A percentile compares a stretch with the other conserved stretches of the same genome.
Conservation (phyloP, 1,140 invertebrate species). For the Philotrypesis tridentata region DNA sequence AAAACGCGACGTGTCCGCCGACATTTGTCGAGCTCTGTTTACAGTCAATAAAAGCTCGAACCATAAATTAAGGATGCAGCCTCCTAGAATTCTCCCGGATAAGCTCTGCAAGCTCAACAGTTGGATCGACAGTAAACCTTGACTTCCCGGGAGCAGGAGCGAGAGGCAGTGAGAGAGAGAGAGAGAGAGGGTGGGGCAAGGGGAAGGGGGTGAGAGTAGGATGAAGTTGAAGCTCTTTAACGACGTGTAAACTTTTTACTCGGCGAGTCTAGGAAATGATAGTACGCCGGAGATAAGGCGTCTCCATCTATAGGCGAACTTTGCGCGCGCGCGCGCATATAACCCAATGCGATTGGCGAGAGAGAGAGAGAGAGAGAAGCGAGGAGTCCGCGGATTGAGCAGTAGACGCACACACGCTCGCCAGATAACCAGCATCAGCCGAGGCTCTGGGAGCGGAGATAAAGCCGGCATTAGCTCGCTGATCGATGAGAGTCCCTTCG, state of each 20-base stretch:
- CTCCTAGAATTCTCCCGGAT: not conserved
- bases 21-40: not conserved
- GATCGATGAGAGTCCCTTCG: not conserved
- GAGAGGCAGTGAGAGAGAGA: not conserved
- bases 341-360: not conserved
- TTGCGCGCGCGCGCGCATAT: not conserved
- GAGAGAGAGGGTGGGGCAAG: not conserved
- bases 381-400: not conserved
- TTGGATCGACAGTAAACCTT: not conserved
- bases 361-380: too few relatives aligned
- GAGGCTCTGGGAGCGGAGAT: not conserved
- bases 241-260: not conserved
- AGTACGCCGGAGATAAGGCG: not conserved
- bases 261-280: not conserved
- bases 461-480: not conserved
- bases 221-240: not conserved
- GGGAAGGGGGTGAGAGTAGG: not conserved
- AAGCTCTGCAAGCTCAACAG: not conserved
- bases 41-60: not conserved
- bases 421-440: not conserved
- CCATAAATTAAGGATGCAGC: not conserved
- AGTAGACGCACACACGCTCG: not conserved
- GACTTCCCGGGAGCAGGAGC: not conserved
- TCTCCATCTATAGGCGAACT: not conserved
- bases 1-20: too few relatives aligned